phyloP scores from a whole-genome alignment of 1,140 invertebrate species.

The Ceratitis capitata region DNA sequence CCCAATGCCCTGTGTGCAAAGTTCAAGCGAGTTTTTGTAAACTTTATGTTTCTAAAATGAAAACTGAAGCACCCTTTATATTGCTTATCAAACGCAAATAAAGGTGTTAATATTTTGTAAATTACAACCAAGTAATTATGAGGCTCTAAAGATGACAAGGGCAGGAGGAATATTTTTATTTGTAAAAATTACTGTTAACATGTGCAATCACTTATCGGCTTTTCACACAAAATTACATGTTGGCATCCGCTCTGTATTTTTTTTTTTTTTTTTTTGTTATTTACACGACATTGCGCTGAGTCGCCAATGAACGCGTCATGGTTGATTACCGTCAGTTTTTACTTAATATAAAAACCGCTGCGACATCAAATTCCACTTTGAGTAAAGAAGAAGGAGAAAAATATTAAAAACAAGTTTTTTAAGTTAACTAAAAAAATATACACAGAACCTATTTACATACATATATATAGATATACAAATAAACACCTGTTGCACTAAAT shows the following conservation, averaged over 20 bases:
- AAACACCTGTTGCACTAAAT: background rate
- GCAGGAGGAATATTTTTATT: background rate
- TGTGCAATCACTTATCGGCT: background rate
- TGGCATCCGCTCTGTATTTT: background rate
- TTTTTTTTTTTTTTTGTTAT: background rate
- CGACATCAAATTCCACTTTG: background rate
- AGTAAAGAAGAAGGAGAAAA: background rate
- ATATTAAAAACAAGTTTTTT: background rate
- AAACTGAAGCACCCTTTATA: background rate
- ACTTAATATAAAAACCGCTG: background rate
- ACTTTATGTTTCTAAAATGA: too few species aligned
- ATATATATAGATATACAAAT: background rate
- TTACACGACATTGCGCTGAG: background rate
- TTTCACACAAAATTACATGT: background rate
- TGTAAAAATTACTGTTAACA: background rate
- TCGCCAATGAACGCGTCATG: slow-evolving; percentile 3
- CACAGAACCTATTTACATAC: too few species aligned
- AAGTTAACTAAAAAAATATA: too few species aligned
- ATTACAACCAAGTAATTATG: background rate
- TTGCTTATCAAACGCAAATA: background rate
- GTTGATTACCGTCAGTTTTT: background rate
- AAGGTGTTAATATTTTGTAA: background rate
- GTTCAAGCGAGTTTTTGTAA: too few species aligned
- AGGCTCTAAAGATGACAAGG: background rate
- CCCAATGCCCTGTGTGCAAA: too few species aligned